Percentiles rank a stretch among this genome's conserved stretches.
Conservation (phyloP, 1,140 invertebrate genomes). For the Papilio xuthus region DNA sequence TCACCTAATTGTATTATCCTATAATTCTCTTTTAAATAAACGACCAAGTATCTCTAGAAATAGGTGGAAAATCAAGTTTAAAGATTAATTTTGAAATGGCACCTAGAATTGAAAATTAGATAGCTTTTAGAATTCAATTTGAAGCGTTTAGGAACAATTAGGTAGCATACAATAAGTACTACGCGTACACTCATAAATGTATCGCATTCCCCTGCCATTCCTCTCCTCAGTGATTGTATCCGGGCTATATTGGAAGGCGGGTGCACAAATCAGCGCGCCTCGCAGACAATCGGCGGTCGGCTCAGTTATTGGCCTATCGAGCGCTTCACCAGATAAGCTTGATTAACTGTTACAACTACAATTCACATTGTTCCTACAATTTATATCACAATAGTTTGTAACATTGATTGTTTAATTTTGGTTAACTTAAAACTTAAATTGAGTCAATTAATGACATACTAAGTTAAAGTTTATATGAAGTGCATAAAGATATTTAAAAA, state of each 20-base stretch:
- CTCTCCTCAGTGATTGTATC: not conserved
- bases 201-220: not conserved
- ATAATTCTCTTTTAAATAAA: not conserved
- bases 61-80: too few species aligned
- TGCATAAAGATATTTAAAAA: too few species aligned
- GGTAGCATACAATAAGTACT: too few species aligned
- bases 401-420: not conserved
- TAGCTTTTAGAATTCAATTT: too few species aligned
- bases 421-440: too few species aligned
- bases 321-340: not conserved
- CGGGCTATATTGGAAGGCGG: not conserved
- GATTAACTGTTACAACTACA: slow-evolving; percentile 12
- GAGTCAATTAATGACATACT: too few species aligned
- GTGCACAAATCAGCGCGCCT: slow-evolving; percentile 9
- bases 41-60: not conserved
- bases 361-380: not conserved
- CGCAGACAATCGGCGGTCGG: slow-evolving; percentile 7
- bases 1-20: slow-evolving; percentile 20
- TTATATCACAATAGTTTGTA: not conserved
- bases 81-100: too few species aligned
- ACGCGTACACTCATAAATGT: too few species aligned
- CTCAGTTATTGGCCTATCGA: not conserved
- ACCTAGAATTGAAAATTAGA: too few species aligned
- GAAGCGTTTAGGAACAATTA: too few species aligned
- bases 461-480: too few species aligned